A percentile compares a stretch with the other conserved stretches of the same genome.
phyloP scores from a whole-genome alignment of 2,113 vertebrate species.

The Microcebus murinus region DNA sequence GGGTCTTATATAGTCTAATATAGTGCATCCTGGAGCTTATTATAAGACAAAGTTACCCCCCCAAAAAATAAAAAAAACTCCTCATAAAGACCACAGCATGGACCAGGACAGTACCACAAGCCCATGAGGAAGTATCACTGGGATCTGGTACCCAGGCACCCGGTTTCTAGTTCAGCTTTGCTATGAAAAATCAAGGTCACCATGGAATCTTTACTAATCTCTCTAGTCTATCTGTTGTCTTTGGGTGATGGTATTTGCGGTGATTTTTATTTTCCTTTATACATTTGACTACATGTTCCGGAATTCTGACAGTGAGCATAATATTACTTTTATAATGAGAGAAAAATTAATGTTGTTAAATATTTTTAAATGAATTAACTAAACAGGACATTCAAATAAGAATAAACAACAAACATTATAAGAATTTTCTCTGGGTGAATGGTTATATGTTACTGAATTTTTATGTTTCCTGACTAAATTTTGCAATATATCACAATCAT shows the following conservation, averaged over 20 bases:
- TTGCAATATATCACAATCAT: background rate
- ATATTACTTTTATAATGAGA: background rate
- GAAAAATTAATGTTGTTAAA: background rate
- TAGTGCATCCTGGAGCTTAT: background rate
- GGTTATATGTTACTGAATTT: background rate
- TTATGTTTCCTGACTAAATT: constrained; percentile 6
- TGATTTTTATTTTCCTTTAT: constrained; percentile 26
- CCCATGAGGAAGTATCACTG: background rate
- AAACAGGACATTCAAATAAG: constrained; percentile 7
- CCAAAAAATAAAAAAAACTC: background rate
- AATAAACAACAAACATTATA: background rate
- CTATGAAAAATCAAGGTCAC: background rate
- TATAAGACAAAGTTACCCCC: background rate
- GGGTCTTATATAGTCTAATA: background rate
- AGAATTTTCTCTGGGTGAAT: constrained; percentile 12
- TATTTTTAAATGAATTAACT: background rate
- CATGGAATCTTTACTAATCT: background rate
- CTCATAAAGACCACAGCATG: background rate
- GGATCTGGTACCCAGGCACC: background rate
- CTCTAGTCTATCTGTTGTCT: background rate
- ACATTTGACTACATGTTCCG: background rate
- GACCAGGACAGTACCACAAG: background rate
- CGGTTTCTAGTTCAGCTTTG: background rate
- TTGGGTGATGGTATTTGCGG: background rate
- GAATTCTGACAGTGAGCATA: background rate